Evolutionary conservation across 1,140 invertebrate genomes (phyloP).

Genomic region (Sipha flava): DNA sequence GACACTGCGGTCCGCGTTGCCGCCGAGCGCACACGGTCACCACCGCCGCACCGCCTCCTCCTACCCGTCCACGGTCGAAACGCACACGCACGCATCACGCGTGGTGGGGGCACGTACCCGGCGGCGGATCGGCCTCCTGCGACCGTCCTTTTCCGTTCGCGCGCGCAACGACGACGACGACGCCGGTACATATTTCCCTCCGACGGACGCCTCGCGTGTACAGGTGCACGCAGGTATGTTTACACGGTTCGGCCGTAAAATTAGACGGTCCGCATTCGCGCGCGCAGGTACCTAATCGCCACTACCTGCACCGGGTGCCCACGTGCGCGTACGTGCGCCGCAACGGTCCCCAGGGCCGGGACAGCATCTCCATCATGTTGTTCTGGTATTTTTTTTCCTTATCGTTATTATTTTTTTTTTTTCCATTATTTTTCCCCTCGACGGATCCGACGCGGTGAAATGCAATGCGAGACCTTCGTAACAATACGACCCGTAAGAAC

Average conservation of each 20-base stretch:
- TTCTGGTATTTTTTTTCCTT: too few relatives aligned
- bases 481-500: too few relatives aligned
- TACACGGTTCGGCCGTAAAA: neutral
- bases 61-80: neutral
- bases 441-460: too few relatives aligned
- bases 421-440: too few relatives aligned
- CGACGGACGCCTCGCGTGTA: too few relatives aligned
- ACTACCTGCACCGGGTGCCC: too few relatives aligned
- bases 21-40: neutral
- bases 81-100: neutral
- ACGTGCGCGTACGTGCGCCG: neutral
- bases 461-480: too few relatives aligned
- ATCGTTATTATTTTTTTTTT: too few relatives aligned
- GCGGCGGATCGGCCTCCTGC: neutral
- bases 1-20: neutral
- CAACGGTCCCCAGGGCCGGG: neutral
- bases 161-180: too few relatives aligned
- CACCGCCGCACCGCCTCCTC: neutral
- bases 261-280: neutral
- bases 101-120: neutral
- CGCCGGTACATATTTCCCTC: too few relatives aligned
- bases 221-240: too few relatives aligned
- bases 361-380: too few relatives aligned
- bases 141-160: neutral
- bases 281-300: neutral